Evolutionary conservation across 1,140 invertebrate genomes (phyloP), one percentile per base, ranked within the genome.

Genomic region (Lasioglossum baleicum): DNA sequence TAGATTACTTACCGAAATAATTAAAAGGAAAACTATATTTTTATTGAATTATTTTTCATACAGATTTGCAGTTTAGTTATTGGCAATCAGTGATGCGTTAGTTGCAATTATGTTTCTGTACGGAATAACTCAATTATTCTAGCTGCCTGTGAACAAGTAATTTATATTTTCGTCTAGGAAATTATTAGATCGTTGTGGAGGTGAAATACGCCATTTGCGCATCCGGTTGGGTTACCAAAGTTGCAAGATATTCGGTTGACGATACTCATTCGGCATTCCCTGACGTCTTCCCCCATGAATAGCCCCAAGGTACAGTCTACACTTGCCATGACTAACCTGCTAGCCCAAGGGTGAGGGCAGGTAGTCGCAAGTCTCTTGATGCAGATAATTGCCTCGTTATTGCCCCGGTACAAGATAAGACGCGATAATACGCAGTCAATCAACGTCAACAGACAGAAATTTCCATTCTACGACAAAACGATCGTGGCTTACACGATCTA

Each of bases 401-500:
- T 69, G 40, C 35, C 51, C 42, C 51, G 65, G 66, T 65, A 71
- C 72, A 75, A 75, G 65, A 75, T 65, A 65, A 56, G 73, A 58
- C 20, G 64, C 67, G 71, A 81, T 85, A 83, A 85, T 81, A 64
- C 69, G 75, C 82, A 78, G 84, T 83, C 82, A 58, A 85, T 85
- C 84, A 83, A 79, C 75, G 75, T 53, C 65, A 79, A 68, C 64
- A 48, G 64, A 64, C 72, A 82, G 80, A 81, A 71, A 69, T 68
- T 85, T 67, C 65, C 79, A 74, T 80, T 83, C 71, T 70, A 31
- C 31, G 75, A 67, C 84, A 83, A 86, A 78, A 75, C 82, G 82
- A 90, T 87, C n/a, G 84, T 81, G 44, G 48, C 35, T 84, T 80
- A 74, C 60, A 69, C 84, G 83, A 86, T 75, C 82, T 85, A 88